These are phyloP conservation scores for Caenorhabditis briggsae DNA, from an alignment of 1,140 invertebrate genomes.

Conservation along the genomic window DNA sequence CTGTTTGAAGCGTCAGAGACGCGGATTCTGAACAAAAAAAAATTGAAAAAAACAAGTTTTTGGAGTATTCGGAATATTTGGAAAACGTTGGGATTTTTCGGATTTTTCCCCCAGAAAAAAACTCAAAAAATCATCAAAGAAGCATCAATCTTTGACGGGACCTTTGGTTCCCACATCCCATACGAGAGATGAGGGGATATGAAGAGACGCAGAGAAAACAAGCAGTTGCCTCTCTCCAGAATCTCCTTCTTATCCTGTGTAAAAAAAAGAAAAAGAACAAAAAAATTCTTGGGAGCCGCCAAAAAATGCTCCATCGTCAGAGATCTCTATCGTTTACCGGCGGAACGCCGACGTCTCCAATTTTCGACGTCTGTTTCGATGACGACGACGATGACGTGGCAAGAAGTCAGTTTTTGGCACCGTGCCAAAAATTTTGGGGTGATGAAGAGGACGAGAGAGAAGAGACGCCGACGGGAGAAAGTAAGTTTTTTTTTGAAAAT, in stretches of 20 bases:
- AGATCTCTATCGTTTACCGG: constrained; percentile 2
- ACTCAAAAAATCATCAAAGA: no score
- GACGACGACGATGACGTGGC: not conserved
- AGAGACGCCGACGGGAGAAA: not conserved
- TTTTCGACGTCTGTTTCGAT: constrained; percentile 43
- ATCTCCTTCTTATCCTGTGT: no score
- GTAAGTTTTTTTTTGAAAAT: not conserved
- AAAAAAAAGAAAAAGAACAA: not conserved
- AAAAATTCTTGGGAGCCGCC: not conserved
- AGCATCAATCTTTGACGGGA: no score
- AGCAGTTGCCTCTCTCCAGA: not conserved
- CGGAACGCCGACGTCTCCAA: not conserved
- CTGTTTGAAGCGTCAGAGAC: no score
- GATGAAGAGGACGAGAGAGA: not conserved
- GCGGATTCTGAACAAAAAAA: no score
- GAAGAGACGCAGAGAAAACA: not conserved
- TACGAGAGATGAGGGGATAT: not conserved
- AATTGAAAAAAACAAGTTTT: no score
- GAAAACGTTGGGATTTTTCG: no score
- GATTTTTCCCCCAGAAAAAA: no score
- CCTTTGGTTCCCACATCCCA: no score
- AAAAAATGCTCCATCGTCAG: constrained; percentile 17
- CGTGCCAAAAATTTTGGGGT: constrained; percentile 28
- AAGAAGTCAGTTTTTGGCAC: not conserved
- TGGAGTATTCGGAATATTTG: no score